Evolutionary conservation across 1,140 invertebrate species (phyloP), one percentile per base, ranked within the genome.

Genomic region (Augochlora pura): DNA sequence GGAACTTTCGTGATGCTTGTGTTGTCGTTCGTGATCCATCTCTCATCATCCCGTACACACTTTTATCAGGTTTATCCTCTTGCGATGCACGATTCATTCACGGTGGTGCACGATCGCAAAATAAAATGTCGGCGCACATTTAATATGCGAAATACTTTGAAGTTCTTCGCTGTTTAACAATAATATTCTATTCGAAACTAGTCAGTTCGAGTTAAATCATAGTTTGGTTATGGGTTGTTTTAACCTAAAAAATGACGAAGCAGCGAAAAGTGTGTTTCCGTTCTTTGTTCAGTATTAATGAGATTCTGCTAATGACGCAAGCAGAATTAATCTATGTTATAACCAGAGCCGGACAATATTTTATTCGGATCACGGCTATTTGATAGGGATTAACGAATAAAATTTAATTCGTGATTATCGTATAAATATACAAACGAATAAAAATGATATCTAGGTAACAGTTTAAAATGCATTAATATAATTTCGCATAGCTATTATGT

Each of bases 1-100:
- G 38, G 46, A 84, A 79, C 60, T 80, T 76, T 72, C 77, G 70
- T 49, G 77, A 68, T 85, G 83, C 84, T 85, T 84, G 77, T 84
- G 78, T 76, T 74, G 65, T 62, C 38, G 69, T 49, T 64, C 39
- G 82, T 76, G 83, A 84, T 84, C 79, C 69, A 59, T 63, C 76
- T 66, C 70, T 66, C 65, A 79, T 67, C 68, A 42, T 75, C 75
- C 42, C 69, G 46, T 60, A 73, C 64, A 70, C 63, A 57, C 63
- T 78, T 72, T 78, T 78, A 54, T 49, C 32, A 49, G 46, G 18
- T 71, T 77, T 72, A 63, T 71, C 72, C 49, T 18, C 10, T 18
- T 12, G 2, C 42, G 6, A 21, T 52, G 9, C 27, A 32, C 32
- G 42, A 71, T 71, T 71, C 59, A 38, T 63, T 77, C 12, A 27